Evolutionary conservation across 2,888 invertebrate species (phyloP).

Genomic region (Tachystola acroxantha): DNA sequence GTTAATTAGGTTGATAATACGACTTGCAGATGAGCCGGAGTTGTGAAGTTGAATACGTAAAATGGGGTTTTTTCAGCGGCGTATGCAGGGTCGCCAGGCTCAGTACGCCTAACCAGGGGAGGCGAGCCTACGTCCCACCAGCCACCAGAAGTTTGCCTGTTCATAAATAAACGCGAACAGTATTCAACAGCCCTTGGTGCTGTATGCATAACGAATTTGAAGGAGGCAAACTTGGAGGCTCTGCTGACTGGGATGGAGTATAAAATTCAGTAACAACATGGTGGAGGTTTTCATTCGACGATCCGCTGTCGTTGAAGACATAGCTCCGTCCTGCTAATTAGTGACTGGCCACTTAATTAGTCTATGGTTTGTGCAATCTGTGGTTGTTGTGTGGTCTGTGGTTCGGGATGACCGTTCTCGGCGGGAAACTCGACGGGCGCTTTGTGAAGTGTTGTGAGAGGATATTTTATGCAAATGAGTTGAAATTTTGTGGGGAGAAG

Average conservation of each 20-base stretch:
- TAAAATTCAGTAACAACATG: slow-evolving; percentile 79
- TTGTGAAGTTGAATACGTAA: slow-evolving; percentile 83
- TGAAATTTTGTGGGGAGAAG: slow-evolving; percentile 29
- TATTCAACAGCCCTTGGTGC: slow-evolving; percentile 80
- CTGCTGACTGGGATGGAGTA: slow-evolving; percentile 77
- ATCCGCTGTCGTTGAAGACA: slow-evolving; percentile 71
- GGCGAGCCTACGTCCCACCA: slow-evolving; percentile 72
- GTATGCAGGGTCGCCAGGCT: slow-evolving; percentile 56
- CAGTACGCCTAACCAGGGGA: slow-evolving; percentile 28
- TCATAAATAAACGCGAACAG: slow-evolving; percentile 80
- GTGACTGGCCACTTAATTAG: slow-evolving; percentile 36
- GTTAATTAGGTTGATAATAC: slow-evolving; percentile 94
- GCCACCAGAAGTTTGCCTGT: slow-evolving; percentile 78
- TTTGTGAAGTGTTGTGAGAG: slow-evolving; percentile 18
- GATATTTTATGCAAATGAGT: slow-evolving; percentile 41
- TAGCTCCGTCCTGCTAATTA: slow-evolving; percentile 71
- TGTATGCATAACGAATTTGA: slow-evolving; percentile 80
- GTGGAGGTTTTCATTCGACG: slow-evolving; percentile 76
- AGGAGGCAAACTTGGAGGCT: slow-evolving; percentile 79
- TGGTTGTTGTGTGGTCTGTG: neutral
- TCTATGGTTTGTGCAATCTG: slow-evolving; percentile 13
- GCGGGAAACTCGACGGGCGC: slow-evolving; percentile 2
- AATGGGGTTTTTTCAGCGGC: slow-evolving; percentile 83
- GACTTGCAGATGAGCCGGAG: slow-evolving; percentile 91
- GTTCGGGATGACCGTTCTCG: neutral